phyloP scores from a whole-genome alignment of 2,113 vertebrate genomes.

The Podiceps cristatus region DNA sequence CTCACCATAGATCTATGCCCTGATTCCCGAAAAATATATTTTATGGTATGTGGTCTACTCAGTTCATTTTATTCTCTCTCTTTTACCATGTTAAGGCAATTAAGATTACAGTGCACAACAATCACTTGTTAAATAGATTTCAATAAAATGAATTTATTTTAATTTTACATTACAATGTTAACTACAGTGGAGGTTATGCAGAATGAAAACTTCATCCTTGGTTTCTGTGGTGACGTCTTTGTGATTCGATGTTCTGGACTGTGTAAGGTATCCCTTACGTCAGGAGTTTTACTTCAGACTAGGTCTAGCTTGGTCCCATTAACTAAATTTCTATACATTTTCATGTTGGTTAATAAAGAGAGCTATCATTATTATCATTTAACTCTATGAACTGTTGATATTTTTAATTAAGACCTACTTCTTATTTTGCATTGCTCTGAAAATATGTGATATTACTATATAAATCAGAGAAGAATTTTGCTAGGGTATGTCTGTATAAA shows the following conservation, averaged over 20 bases:
- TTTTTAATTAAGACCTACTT: not conserved
- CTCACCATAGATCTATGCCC: not conserved
- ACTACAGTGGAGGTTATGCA: not conserved
- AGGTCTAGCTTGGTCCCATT: not conserved
- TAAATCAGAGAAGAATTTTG: not conserved
- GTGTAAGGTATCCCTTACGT: fast-evolving
- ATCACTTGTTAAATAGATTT: not conserved
- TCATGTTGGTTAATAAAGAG: not conserved
- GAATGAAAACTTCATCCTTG: not conserved
- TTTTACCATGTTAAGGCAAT: not conserved
- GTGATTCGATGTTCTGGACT: not conserved
- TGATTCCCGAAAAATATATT: not conserved
- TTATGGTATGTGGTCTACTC: not conserved
- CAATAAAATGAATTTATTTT: not conserved
- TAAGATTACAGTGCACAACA: not conserved
- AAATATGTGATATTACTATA: not conserved
- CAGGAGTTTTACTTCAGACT: not conserved
- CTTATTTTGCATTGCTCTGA: not conserved
- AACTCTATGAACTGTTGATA: fast-evolving
- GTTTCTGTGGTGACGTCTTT: not conserved
- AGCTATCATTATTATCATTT: not conserved
- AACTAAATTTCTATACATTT: not conserved
- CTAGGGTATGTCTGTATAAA: not conserved
- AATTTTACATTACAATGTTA: not conserved
- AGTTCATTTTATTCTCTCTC: not conserved